Base-by-base conservation (phyloP, 2,113 vertebrate genomes). In the Stegastes partitus region DNA sequence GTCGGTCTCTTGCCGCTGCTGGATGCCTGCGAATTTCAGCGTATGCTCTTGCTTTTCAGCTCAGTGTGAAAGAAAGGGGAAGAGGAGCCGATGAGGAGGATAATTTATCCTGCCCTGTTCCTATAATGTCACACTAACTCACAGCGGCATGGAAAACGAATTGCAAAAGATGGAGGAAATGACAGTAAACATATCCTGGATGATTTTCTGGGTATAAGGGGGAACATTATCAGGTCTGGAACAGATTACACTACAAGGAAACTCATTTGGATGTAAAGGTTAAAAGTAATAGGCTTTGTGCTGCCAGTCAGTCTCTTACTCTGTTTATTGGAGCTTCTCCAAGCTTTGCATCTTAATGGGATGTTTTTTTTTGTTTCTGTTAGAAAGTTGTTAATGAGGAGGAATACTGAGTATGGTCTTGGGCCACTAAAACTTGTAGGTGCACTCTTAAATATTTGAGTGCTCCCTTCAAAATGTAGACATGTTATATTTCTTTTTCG, bases 131-230 rank as follows among this genome's bases (percentile, higher is more conserved):
- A 90, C 75, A 67, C 64, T 78, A 85, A 83, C 74, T 84, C 75
- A 62, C 82, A 54, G 73, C 39, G 37, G 85, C 70, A 23, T 58
- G 75, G 66, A 81, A 78, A 90, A 89, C 57, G 47, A 85, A 88
- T 84, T 74, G 68, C 68, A 70, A 61, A 72, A 87, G 70, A 88
- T 39, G 23, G 50, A 31, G 69, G 73, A 77, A 77, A 84, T 86
- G 73, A 90, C 81, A 76, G 81, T 85, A 81, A 92, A 91, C 78
- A 83, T 74, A 58, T 83, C 79, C 83, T 73, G 81, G 81, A 66
- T 84, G 85, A 82, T 89, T 89, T 84, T 84, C 70, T 68, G 65
- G 77, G 39, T 74, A 66, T 21, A 68, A 64, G 62, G 42, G 42
- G 55, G 66, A 75, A 71, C 54, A 76, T 82, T 78, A 75, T 83